phyloP scores from a whole-genome alignment of 2,888 invertebrate genomes.

The Heterodera filipjevi region DNA sequence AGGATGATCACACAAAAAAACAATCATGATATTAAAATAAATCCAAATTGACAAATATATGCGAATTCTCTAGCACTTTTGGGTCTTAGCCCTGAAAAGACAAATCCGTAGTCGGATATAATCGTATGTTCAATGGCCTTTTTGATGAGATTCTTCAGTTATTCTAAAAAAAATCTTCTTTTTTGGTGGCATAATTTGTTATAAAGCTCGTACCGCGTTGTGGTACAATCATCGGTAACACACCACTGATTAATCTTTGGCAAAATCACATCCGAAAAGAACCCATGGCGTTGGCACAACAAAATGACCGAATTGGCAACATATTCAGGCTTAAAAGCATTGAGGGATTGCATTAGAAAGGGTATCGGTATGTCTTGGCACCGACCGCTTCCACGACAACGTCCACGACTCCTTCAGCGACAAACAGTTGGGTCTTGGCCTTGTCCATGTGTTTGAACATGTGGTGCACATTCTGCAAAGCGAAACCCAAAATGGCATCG shows the following conservation, averaged over 20 bases:
- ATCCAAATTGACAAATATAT: no score
- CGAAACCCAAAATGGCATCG: background rate
- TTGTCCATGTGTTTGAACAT: constrained; percentile 80
- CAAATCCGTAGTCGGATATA: background rate
- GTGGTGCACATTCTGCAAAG: constrained; percentile 73
- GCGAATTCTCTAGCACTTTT: background rate
- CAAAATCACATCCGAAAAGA: constrained; percentile 60
- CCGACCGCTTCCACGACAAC: constrained; percentile 30
- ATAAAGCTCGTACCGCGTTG: background rate
- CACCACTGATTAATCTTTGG: constrained; percentile 42
- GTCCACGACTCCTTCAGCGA: constrained; percentile 76
- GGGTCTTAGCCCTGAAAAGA: background rate
- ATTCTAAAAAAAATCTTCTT: background rate
- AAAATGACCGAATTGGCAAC: constrained; percentile 82
- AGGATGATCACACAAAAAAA: no score
- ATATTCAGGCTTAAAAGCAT: constrained; percentile 77
- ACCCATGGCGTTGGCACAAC: constrained; percentile 85
- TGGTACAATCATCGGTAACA: background rate
- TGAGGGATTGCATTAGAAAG: background rate
- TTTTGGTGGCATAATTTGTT: background rate
- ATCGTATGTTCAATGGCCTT: background rate
- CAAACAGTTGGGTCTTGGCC: constrained; percentile 80
- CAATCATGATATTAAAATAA: background rate
- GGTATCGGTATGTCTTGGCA: background rate
- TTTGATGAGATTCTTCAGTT: background rate